phyloP scores from a whole-genome alignment of 2,113 vertebrate species.

The Henicopernis longicauda region DNA sequence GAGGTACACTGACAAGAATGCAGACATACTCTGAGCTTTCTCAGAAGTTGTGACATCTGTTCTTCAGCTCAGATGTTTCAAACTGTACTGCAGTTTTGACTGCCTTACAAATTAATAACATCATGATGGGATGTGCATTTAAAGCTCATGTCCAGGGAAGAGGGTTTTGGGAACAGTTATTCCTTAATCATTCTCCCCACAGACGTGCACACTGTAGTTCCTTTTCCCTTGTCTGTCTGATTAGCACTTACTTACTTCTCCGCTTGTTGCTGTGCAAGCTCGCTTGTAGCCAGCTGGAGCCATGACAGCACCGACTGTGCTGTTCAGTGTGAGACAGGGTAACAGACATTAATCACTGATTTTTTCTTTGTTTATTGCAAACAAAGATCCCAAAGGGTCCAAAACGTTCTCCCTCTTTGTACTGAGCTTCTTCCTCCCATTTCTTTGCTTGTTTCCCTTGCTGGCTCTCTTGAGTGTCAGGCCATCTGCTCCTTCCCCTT shows the following conservation, averaged over 20 bases:
- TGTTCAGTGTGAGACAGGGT: background rate
- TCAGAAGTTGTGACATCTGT: background rate
- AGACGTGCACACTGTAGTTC: background rate
- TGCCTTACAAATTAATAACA: background rate
- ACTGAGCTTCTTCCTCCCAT: background rate
- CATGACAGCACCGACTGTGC: background rate
- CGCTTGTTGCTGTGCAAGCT: fast-evolving
- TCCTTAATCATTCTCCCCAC: background rate
- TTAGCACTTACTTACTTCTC: background rate
- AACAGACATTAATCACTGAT: background rate
- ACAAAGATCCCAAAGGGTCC: background rate
- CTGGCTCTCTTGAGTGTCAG: background rate
- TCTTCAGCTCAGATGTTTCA: background rate
- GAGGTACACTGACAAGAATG: background rate
- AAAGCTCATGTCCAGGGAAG: background rate
- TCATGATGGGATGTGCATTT: background rate
- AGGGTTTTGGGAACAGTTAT: background rate
- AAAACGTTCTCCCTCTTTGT: background rate
- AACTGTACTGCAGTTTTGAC: background rate
- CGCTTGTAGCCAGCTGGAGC: background rate
- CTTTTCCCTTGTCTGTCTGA: background rate
- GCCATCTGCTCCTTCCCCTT: background rate
- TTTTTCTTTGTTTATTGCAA: background rate
- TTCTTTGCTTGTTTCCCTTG: background rate
- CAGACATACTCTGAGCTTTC: background rate